These are phyloP conservation scores for Ptilonorhynchus violaceus DNA, from an alignment of 2,113 vertebrate genomes.

Conservation along the genomic window DNA sequence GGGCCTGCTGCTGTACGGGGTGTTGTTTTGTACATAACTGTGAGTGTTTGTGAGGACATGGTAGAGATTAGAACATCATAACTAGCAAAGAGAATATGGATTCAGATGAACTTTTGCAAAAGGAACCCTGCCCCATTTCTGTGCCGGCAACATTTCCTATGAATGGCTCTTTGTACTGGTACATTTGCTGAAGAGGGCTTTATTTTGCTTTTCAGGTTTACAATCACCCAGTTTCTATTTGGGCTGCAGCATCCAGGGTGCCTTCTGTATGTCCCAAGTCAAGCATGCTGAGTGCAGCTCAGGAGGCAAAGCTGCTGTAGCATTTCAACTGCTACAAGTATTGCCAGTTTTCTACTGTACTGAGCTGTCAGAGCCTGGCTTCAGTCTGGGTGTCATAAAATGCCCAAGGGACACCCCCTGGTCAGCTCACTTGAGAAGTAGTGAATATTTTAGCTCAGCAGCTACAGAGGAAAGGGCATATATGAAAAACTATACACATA, in stretches of 20 bases:
- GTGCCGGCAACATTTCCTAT: neutral
- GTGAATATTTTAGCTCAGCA: neutral
- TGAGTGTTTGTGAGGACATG: constrained; percentile 27
- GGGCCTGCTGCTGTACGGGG: constrained; percentile 52
- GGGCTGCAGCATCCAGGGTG: neutral
- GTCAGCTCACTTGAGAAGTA: neutral
- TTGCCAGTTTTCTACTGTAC: neutral
- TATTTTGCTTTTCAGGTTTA: neutral
- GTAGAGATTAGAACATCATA: constrained; percentile 18
- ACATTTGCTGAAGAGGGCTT: neutral
- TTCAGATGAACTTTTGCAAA: neutral
- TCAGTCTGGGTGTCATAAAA: neutral
- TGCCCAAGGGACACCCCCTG: neutral
- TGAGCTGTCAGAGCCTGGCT: neutral
- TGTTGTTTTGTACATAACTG: constrained; percentile 31
- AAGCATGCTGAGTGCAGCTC: neutral
- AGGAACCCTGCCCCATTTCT: neutral
- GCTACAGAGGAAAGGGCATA: neutral
- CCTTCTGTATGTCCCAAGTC: neutral
- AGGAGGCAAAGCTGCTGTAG: neutral
- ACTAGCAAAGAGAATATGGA: neutral
- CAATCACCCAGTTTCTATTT: neutral
- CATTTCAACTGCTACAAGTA: neutral
- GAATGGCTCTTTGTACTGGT: neutral
- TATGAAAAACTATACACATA: neutral